Evolutionary conservation across 2,797 vertebrate species (phyloP), one percentile per base, ranked within the genome.

Genomic region (Tragopan temminckii): DNA sequence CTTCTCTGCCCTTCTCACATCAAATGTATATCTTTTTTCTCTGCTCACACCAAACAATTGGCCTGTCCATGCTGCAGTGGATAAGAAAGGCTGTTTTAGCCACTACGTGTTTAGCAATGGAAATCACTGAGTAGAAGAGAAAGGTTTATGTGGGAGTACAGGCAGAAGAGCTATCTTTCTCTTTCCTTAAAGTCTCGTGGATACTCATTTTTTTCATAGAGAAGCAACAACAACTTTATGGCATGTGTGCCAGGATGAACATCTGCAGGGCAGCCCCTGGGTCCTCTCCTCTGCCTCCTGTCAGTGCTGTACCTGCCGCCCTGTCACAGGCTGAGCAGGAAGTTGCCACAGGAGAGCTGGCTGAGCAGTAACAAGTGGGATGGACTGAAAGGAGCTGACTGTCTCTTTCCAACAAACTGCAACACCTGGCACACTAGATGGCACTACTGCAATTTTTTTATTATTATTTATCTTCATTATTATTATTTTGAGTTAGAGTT

Each of bases 371-470:
- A 82, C 69, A 64, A 80, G 57, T 75, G 81, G 62, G 53, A 64
- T 55, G 53, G 33, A 23, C 53, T 90, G 45, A 13, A 68, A 85
- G 61, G 6, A 63, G 21, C 66, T 82, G 43, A 40, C 46, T 43
- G 33, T 66, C 89, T 75, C 57, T 68, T 63, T 53, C 53, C 59
- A 55, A 55, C 53, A 84, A 93, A 59, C 46, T 40, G 31, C 75
- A 90, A 66, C 66, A 62, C 61, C 63, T 24, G 17, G 14, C 85
- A 90, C 97, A 93, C 96, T 97, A 98, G 97, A 96, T 97, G 97
- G 97, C 97, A 96, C 90, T 90, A 90, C 97, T 75, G 96, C 40
- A 94, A 91, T 43, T 96, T 48, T 20, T 25, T 5, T 13, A 42
- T 23, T 18, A 42, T 64, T 63, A n/a, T n/a, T 45, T 35, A 19